A percentile compares a stretch with the other conserved stretches of the same genome.
These are phyloP conservation scores for Promerops cafer DNA, from an alignment of 2,113 vertebrate species.

Conservation along the genomic window DNA sequence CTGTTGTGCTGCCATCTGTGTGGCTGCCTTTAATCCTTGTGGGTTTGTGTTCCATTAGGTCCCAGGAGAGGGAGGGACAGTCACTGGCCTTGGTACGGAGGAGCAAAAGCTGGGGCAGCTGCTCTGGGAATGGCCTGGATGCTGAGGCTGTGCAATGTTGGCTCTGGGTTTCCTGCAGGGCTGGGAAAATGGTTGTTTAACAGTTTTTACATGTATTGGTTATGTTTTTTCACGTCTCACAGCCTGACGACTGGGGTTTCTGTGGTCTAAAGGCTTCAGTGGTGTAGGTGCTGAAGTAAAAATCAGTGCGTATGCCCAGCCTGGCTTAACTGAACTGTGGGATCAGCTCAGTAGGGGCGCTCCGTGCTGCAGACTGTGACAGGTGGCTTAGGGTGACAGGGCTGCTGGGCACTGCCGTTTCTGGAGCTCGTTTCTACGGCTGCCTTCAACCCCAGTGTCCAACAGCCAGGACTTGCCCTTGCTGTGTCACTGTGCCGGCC, in stretches of 20 bases:
- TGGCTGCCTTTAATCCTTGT: neutral
- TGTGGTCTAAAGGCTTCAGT: neutral
- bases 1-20: neutral
- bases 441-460: neutral
- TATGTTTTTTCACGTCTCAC: rapidly evolving
- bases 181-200: rapidly evolving
- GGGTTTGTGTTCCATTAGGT: neutral
- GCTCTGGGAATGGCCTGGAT: neutral
- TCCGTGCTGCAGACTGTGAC: neutral
- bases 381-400: neutral
- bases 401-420: neutral
- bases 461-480: neutral
- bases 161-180: neutral
- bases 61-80: neutral
- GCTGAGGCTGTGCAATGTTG: neutral
- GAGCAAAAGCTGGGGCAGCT: neutral
- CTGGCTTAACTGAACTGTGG: neutral
- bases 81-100: neutral
- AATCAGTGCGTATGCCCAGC: rapidly evolving
- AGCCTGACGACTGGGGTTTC: neutral
- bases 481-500: neutral
- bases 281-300: neutral
- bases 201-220: rapidly evolving
- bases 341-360: neutral
- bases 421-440: rapidly evolving